Evolutionary conservation across 2,888 invertebrate genomes (phyloP).

Genomic region (Didymodactylos carnosus): DNA sequence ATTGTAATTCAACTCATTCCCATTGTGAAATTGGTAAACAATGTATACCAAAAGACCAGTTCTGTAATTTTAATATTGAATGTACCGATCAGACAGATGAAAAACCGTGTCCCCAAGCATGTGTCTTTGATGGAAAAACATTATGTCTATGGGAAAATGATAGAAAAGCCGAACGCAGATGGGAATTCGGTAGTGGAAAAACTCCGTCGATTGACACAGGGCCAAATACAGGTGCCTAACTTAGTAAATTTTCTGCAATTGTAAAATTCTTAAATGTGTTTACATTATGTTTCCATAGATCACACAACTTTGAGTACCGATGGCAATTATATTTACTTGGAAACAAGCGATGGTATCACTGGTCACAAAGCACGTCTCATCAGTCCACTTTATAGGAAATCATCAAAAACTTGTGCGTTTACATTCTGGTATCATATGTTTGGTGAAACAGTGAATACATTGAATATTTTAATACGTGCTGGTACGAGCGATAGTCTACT

Average conservation of each 20-base stretch:
- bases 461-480: constrained; percentile 18
- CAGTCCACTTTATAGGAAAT: constrained; percentile 22
- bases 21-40: constrained; percentile 10
- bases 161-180: constrained; percentile 20
- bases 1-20: constrained; percentile 4
- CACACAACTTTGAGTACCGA: constrained; percentile 19
- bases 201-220: constrained; percentile 20
- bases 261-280: too few relatives aligned
- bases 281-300: background rate
- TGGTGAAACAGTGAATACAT: constrained; percentile 22
- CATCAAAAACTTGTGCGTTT: background rate
- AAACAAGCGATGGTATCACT: constrained; percentile 19
- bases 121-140: constrained; percentile 6
- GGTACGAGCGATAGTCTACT: constrained; percentile 13
- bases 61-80: constrained; percentile 16
- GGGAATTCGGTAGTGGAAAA: constrained; percentile 21
- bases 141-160: constrained; percentile 25
- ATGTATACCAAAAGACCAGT: constrained; percentile 5
- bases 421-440: constrained; percentile 23
- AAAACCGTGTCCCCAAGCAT: constrained; percentile 7
- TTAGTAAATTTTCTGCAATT: too few relatives aligned
- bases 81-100: constrained; percentile 16
- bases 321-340: constrained; percentile 5
- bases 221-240: constrained; percentile 17
- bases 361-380: constrained; percentile 22